Percentiles rank a stretch among this genome's conserved stretches.
Evolutionary conservation across 2,797 vertebrate genomes (phyloP).

Genomic region (Megalops cyprinoides): DNA sequence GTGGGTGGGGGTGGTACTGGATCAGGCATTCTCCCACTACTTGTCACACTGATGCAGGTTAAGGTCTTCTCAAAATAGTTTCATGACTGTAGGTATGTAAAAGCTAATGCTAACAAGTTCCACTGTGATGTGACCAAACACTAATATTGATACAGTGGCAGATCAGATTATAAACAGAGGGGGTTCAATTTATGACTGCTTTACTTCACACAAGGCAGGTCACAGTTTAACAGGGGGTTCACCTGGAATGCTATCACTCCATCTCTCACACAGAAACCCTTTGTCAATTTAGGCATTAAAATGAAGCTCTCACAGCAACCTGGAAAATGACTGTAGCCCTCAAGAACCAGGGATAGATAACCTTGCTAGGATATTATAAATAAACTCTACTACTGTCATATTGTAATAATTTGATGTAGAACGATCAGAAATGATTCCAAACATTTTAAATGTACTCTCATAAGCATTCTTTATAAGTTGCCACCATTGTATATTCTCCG

Average conservation of each 20-base stretch:
- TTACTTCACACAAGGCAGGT: slow-evolving; percentile 48
- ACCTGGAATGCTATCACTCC: not conserved
- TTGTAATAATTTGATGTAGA: too few species aligned
- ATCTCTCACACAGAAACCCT: not conserved
- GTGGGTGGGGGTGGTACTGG: not conserved
- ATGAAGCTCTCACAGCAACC: not conserved
- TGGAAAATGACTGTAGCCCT: too few species aligned
- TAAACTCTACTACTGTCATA: too few species aligned
- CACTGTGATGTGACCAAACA: too few species aligned
- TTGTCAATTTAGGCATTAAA: too few species aligned
- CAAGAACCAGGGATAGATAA: too few species aligned
- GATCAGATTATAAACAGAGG: slow-evolving; percentile 3
- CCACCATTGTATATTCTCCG: not conserved
- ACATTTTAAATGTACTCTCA: not conserved
- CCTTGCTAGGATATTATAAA: too few species aligned
- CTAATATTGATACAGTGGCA: not conserved
- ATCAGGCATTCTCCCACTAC: not conserved
- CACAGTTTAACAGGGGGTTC: not conserved
- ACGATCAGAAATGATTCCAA: not conserved
- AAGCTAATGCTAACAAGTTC: too few species aligned
- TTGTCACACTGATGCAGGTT: not conserved
- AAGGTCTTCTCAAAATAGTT: too few species aligned
- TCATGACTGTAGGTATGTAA: too few species aligned
- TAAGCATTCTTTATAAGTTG: not conserved
- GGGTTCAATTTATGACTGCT: slow-evolving; percentile 56